Percentiles rank a stretch among this genome's conserved stretches.
phyloP scores from a whole-genome alignment of 2,888 invertebrate genomes.

The Sinelater perroti region DNA sequence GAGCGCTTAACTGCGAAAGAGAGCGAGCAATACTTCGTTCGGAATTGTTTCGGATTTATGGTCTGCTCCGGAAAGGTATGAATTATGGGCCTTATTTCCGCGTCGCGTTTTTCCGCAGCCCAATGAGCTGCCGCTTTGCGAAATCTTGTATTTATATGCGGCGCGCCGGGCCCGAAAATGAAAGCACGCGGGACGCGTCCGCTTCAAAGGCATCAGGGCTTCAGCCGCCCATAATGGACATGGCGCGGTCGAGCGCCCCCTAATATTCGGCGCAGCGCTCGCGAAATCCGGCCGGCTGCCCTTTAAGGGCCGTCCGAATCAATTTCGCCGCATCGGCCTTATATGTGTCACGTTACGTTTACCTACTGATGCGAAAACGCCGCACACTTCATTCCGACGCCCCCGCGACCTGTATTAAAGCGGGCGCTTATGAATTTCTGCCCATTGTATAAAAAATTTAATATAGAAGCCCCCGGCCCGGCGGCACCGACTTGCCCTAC shows the following conservation, averaged over 20 bases:
- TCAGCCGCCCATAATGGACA: conserved; percentile 4
- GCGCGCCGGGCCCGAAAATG: neutral
- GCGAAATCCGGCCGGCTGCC: no score
- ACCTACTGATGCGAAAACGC: conserved; percentile 24
- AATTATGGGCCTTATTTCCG: conserved; percentile 30
- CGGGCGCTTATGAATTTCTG: conserved; percentile 21
- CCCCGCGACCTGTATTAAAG: conserved; percentile 22
- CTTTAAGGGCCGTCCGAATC: conserved; percentile 23
- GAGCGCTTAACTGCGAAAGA: conserved; percentile 33
- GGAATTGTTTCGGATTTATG: conserved; percentile 32
- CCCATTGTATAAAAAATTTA: conserved; percentile 18
- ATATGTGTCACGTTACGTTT: conserved; percentile 19
- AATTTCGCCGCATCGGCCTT: conserved; percentile 25
- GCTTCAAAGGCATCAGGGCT: neutral
- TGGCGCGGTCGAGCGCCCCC: neutral
- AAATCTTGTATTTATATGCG: conserved; percentile 7
- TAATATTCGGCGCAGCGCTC: conserved; percentile 11
- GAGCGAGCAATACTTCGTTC: conserved; percentile 33
- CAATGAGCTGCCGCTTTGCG: conserved; percentile 11
- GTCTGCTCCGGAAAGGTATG: conserved; percentile 21
- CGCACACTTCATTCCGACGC: conserved; percentile 22
- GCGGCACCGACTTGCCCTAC: no score
- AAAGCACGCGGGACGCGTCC: no score
- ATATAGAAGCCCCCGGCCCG: conserved; percentile 1
- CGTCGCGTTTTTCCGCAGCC: conserved; percentile 10